Base-by-base conservation (phyloP, 2,888 invertebrate species). In the Epirrhoe alternata region DNA sequence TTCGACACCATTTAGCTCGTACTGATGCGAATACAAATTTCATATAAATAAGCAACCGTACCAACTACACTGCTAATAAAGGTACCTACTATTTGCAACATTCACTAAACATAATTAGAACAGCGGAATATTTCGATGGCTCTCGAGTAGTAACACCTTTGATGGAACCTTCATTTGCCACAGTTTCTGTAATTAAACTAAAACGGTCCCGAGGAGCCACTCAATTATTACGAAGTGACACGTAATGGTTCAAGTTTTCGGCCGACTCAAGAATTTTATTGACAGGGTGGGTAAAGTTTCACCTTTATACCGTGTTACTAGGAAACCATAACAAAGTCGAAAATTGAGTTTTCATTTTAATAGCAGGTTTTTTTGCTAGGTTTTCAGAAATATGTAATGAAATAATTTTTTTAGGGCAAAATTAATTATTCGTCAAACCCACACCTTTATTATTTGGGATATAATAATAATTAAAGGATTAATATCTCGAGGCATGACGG, bases 191-290 rank as follows among this genome's bases (percentile, higher is more conserved):
- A 71, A 78, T 77, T 76, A 69, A 73, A 71, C 63, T 66, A 72
- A 73, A 64, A 69, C 63, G 69, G 53, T 59, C 64, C 59, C 66
- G 61, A 64, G 61, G 56, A 73, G 66, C 66, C 69, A 71, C 70
- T 73, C 72, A 70, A 67, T 69, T 69, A 65, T 70, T 69, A 68
- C 59, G 51, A 64, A 66, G 59, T 68, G 68, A 71, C 38, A 42
- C 74, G 73, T 71, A 74, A 74, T 72, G 72, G 70, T 45, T 64
- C 50, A 74, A 77, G 75, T 77, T 77, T 73, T 69, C 71, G 70
- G 73, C 70, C 75, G 65, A 70, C 69, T 71, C 68, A 56, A 68
- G 64, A 72, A 74, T 76, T 77, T 75, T 77, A 76, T 79, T 76
- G 73, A 75, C 72, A 70, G 61, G 63, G 60, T 61, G 45, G 14